Evolutionary conservation across 2,888 invertebrate genomes (phyloP).

Genomic region (Meiosimyza platycephala): DNA sequence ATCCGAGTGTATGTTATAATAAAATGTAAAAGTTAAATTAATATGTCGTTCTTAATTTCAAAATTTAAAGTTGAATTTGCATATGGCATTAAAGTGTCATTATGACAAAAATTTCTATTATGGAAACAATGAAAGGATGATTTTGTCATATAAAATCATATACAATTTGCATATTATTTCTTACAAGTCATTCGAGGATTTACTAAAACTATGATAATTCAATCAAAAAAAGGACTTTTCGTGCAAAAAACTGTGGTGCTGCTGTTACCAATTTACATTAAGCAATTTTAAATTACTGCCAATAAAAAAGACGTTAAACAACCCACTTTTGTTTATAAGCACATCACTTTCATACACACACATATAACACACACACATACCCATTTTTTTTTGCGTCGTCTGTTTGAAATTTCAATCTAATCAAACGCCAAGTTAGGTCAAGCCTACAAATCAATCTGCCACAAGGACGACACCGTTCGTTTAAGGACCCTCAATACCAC

Average conservation of each 20-base stretch:
- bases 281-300: slow-evolving; percentile 29
- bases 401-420: slow-evolving; percentile 63
- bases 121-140: too few species aligned
- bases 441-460: slow-evolving; percentile 63
- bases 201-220: background rate
- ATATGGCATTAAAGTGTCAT: too few species aligned
- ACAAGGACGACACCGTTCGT: slow-evolving; percentile 37
- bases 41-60: too few species aligned
- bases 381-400: background rate
- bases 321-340: background rate
- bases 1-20: too few species aligned
- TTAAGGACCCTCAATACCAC: too few species aligned
- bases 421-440: slow-evolving; percentile 58
- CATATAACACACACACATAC: background rate
- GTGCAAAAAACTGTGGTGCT: too few species aligned
- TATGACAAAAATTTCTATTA: too few species aligned
- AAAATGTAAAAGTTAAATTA: too few species aligned
- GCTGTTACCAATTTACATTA: slow-evolving; percentile 18
- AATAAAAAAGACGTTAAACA: slow-evolving; percentile 1
- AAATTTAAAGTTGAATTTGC: too few species aligned
- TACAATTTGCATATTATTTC: too few species aligned
- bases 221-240: background rate
- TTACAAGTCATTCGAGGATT: too few species aligned
- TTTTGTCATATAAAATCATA: too few species aligned
- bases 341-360: background rate